Evolutionary conservation across 1,140 invertebrate genomes (phyloP), one percentile per base, ranked within the genome.

Genomic region (Notospermus geniculatus): DNA sequence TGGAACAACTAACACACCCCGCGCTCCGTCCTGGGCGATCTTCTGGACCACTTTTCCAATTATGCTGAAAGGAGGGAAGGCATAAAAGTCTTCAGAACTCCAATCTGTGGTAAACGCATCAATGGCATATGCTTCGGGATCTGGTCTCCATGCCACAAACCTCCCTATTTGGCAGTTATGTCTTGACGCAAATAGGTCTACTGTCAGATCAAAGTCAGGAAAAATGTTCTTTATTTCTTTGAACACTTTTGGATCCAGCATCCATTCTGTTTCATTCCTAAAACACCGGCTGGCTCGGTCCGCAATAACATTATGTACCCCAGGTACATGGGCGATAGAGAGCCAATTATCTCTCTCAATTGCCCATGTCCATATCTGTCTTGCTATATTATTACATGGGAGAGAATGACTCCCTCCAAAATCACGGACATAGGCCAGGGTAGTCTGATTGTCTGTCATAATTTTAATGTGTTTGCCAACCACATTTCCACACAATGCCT

Each of bases 311-410:
- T 43, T 43, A 13, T 13, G 11, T 13, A 43, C n/a, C n/a, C 39
- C 39, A 43, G 39, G 39, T 43, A 43, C n/a, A 43, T 43, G 39
- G 11, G 39, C n/a, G n/a, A 43, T n/a, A 43, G 39, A 43, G 11
- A 43, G n/a, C 39, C 39, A 43, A 43, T 13, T 43, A n/a, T 43
- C n/a, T 43, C n/a, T 43, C 39, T 43, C 39, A 11, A 13, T 43
- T 13, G 11, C n/a, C n/a, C n/a, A n/a, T n/a, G n/a, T n/a, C n/a
- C n/a, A n/a, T n/a, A 43, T 11, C 19, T 43, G 11, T 19, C 39
- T 19, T 11, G 39, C 39, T 43, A 43, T 13, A 43, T 11, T 43
- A 43, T 43, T 43, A 19, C 39, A 43, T 43, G 11, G 11, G 11
- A 43, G 11, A 19, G 11, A 13, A 19, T 19, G 39, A 43, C 39